phyloP scores from a whole-genome alignment of 2,888 invertebrate genomes.

The Apoda limacodes region DNA sequence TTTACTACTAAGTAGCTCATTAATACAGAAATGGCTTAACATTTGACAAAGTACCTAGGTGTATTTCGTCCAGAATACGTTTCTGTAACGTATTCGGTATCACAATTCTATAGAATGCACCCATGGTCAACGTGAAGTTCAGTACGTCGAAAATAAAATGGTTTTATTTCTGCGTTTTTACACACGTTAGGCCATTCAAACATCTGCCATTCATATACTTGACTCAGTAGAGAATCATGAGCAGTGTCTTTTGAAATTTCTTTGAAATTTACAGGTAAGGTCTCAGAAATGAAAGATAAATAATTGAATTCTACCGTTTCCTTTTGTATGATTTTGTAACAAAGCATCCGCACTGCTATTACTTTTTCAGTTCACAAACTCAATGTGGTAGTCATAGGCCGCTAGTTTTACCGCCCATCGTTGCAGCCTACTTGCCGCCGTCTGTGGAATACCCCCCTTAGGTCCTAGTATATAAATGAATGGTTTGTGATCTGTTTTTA shows the following conservation, averaged over 20 bases:
- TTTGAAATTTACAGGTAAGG: conserved; percentile 1
- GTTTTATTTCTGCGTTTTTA: conserved; percentile 1
- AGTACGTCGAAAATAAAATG: conserved; percentile 1
- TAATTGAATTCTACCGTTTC: conserved; percentile 2
- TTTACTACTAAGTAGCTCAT: no score
- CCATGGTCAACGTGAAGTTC: conserved; percentile 2
- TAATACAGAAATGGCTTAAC: not conserved
- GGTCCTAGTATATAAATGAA: conserved; percentile 29
- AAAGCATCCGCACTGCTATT: conserved; percentile 20
- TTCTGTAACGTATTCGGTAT: conserved; percentile 2
- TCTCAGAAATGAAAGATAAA: conserved; percentile 1
- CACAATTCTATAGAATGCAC: conserved; percentile 4
- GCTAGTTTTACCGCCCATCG: conserved; percentile 28
- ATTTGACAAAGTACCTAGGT: conserved; percentile 1
- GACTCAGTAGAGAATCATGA: conserved; percentile 1
- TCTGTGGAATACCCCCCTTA: conserved; percentile 23
- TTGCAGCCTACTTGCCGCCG: conserved; percentile 27
- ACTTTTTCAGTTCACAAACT: conserved; percentile 13
- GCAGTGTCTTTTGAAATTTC: conserved; percentile 4
- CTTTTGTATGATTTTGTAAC: conserved; percentile 16
- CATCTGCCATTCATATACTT: conserved; percentile 1
- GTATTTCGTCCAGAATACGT: conserved; percentile 3
- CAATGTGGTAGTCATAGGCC: conserved; percentile 25
- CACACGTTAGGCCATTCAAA: conserved; percentile 1
- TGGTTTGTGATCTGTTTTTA: conserved; percentile 39